Percentiles rank a stretch among this genome's conserved stretches.
Conservation (phyloP, 2,797 vertebrate genomes). For the Chelmon rostratus region DNA sequence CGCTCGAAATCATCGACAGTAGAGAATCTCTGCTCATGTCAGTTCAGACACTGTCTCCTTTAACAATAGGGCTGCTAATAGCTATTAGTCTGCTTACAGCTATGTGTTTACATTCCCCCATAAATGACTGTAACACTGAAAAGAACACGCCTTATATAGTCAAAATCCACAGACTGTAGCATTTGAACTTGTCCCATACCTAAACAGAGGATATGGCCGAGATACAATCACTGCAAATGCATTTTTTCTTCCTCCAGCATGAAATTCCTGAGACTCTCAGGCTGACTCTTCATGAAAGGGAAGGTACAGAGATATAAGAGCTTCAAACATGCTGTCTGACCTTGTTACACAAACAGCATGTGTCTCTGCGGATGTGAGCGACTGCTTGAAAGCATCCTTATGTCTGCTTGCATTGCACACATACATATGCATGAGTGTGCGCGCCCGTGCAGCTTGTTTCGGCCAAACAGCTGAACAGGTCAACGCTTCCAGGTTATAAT, state of each 20-base stretch:
- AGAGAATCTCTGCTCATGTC: neutral
- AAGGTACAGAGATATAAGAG: constrained; percentile 21
- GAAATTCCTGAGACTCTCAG: constrained; percentile 36
- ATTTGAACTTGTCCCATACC: constrained; percentile 45
- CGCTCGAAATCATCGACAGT: neutral
- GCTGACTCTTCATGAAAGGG: constrained; percentile 30
- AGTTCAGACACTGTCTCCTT: constrained; percentile 32
- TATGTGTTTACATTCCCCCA: constrained; percentile 72
- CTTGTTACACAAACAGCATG: constrained; percentile 28
- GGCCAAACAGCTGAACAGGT: constrained; percentile 34
- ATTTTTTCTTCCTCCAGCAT: constrained; percentile 30
- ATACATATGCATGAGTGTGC: constrained; percentile 18
- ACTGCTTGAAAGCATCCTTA: constrained; percentile 39
- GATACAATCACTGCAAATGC: constrained; percentile 48
- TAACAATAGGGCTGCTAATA: constrained; percentile 39
- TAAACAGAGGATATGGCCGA: constrained; percentile 43
- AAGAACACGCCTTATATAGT: constrained; percentile 69
- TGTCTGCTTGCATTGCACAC: constrained; percentile 37
- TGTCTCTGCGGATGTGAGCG: constrained; percentile 19
- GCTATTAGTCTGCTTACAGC: constrained; percentile 63
- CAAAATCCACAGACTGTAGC: constrained; percentile 49
- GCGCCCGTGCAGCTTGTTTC: constrained; percentile 19
- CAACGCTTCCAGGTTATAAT: constrained; percentile 45
- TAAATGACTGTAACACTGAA: constrained; percentile 58
- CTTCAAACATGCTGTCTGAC: constrained; percentile 11